phyloP scores from a whole-genome alignment of 2,113 vertebrate genomes.

The Zingel zingel region DNA sequence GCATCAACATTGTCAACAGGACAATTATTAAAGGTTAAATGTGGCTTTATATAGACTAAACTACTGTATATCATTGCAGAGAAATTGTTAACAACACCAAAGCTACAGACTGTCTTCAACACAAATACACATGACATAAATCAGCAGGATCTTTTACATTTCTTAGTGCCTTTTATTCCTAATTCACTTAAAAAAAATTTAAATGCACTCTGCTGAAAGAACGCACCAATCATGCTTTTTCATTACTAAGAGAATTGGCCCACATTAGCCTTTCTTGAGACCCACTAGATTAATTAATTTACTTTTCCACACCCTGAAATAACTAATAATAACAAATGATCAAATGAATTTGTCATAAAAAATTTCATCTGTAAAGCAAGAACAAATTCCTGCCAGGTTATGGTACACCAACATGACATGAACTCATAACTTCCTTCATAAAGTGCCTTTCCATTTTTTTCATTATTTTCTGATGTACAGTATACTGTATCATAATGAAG shows the following conservation, averaged over 20 bases:
- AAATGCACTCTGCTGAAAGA: slow-evolving; percentile 1
- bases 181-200: neutral
- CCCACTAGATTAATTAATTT: slow-evolving; percentile 28
- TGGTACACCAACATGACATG: neutral
- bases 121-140: neutral
- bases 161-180: neutral
- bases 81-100: neutral
- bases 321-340: slow-evolving; percentile 10
- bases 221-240: slow-evolving; percentile 4
- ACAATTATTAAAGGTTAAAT: neutral
- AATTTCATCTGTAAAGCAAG: slow-evolving; percentile 17
- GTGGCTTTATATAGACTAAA: neutral
- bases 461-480: neutral
- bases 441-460: no score
- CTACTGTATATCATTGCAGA: neutral
- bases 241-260: slow-evolving; percentile 21
- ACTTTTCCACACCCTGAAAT: neutral
- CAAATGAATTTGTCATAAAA: slow-evolving; percentile 1
- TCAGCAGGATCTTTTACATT: neutral
- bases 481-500: neutral
- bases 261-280: slow-evolving; percentile 23
- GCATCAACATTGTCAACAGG: neutral
- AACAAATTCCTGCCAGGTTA: neutral
- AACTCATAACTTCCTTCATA: neutral
- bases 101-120: neutral